Evolutionary conservation across 1,140 invertebrate species (phyloP).

Genomic region (Pseudomyrmex sp.): DNA sequence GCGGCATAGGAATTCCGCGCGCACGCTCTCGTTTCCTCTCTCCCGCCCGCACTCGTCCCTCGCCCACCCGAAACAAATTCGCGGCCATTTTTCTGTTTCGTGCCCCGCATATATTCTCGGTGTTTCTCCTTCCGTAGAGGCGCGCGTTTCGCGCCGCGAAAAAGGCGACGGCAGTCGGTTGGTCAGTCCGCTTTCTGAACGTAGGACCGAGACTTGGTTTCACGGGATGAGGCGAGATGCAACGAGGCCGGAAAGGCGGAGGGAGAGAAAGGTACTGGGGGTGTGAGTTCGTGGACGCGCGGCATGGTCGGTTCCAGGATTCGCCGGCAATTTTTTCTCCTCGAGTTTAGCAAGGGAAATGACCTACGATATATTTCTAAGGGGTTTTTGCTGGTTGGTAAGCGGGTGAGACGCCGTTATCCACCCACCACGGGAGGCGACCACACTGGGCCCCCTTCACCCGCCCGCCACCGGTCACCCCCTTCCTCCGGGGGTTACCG

Average conservation of each 20-base stretch:
- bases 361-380: constrained; percentile 84
- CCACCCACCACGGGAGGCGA: constrained; percentile 66
- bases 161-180: constrained; percentile 69
- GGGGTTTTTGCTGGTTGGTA: constrained; percentile 78
- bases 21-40: constrained; percentile 38
- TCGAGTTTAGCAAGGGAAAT: constrained; percentile 83
- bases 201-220: constrained; percentile 32
- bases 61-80: constrained; percentile 71
- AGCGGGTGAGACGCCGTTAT: constrained; percentile 77
- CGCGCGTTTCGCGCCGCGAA: constrained; percentile 68
- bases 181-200: constrained; percentile 69
- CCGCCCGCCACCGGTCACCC: constrained; percentile 13
- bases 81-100: constrained; percentile 73
- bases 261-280: constrained; percentile 26
- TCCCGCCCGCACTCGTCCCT: not conserved
- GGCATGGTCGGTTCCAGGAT: constrained; percentile 70
- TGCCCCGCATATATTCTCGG: constrained; percentile 66
- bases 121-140: constrained; percentile 66
- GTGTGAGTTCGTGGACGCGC: constrained; percentile 61
- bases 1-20: constrained; percentile 57
- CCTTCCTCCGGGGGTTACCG: constrained; percentile 68
- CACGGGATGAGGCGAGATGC: constrained; percentile 55
- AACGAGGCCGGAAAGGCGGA: constrained; percentile 18
- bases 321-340: constrained; percentile 78
- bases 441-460: constrained; percentile 9